A percentile compares a stretch with the other conserved stretches of the same genome.
Evolutionary conservation across 2,888 invertebrate species (phyloP).

Genomic region (Gymnoscelis rufifasciata): DNA sequence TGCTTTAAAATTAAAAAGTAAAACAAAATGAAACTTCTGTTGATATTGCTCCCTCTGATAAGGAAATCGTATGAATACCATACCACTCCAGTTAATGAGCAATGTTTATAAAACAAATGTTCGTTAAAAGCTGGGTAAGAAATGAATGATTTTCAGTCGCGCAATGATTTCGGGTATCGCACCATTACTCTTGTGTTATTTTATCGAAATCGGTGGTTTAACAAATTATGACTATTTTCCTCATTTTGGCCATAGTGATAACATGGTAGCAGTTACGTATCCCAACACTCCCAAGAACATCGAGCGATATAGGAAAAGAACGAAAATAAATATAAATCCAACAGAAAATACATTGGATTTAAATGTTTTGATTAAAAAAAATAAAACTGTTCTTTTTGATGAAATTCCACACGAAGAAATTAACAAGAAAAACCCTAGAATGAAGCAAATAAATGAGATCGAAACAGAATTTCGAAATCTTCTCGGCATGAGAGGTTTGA

Average conservation of each 20-base stretch:
- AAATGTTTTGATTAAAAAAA: conserved; percentile 1
- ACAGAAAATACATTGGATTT: background rate
- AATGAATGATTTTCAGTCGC: background rate
- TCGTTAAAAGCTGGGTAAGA: background rate
- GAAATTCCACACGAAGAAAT: conserved; percentile 40
- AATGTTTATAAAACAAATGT: conserved; percentile 22
- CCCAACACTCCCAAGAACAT: background rate
- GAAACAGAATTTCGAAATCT: conserved; percentile 45
- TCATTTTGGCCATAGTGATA: conserved; percentile 10
- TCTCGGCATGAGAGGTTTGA: conserved; percentile 46
- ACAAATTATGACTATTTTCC: conserved; percentile 6
- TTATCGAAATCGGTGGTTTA: too few species aligned
- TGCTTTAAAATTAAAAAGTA: too few species aligned
- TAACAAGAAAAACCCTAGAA: conserved; percentile 12
- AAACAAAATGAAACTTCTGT: background rate
- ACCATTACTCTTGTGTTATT: conserved; percentile 2
- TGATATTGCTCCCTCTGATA: too few species aligned
- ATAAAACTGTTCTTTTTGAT: conserved; percentile 36
- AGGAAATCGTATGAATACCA: background rate
- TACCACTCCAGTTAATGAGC: background rate
- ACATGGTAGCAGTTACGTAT: background rate
- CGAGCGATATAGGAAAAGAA: background rate
- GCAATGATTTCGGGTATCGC: conserved; percentile 9
- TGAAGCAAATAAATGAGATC: conserved; percentile 26
- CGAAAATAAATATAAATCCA: too few species aligned